phyloP scores from a whole-genome alignment of 2,888 invertebrate genomes.

The Oscheius sp. region DNA sequence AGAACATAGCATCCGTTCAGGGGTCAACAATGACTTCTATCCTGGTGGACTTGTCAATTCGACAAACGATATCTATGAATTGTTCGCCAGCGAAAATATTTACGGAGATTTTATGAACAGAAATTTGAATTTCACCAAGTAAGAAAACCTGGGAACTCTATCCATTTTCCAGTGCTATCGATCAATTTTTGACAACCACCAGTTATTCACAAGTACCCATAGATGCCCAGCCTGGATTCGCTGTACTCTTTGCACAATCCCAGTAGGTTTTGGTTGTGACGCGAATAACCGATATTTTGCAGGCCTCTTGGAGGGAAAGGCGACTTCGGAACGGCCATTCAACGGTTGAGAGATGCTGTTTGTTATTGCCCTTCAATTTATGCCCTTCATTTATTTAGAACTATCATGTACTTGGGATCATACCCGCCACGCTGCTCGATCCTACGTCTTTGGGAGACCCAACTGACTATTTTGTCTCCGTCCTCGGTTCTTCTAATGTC shows the following conservation, averaged over 20 bases:
- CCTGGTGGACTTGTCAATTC: neutral
- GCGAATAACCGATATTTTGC: neutral
- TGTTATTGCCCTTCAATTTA: neutral
- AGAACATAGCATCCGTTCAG: neutral
- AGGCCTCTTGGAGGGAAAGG: neutral
- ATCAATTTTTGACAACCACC: neutral
- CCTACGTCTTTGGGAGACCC: neutral
- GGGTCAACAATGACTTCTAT: neutral
- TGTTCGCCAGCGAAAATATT: neutral
- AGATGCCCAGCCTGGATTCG: neutral
- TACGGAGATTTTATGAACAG: neutral
- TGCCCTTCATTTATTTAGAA: neutral
- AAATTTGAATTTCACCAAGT: neutral
- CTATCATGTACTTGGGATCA: conserved; percentile 1
- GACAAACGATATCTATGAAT: neutral
- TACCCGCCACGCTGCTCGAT: too few species aligned
- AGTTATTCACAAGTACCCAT: neutral
- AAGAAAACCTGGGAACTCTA: neutral
- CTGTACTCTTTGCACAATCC: conserved; percentile 4
- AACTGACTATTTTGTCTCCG: neutral
- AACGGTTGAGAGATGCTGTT: conserved; percentile 1
- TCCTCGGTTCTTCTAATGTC: neutral
- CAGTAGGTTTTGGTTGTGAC: neutral
- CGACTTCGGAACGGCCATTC: neutral
- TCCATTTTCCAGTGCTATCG: neutral